These are phyloP conservation scores for Trematocara nigrifrons DNA, from an alignment of 2,113 vertebrate species.

Conservation along the genomic window DNA sequence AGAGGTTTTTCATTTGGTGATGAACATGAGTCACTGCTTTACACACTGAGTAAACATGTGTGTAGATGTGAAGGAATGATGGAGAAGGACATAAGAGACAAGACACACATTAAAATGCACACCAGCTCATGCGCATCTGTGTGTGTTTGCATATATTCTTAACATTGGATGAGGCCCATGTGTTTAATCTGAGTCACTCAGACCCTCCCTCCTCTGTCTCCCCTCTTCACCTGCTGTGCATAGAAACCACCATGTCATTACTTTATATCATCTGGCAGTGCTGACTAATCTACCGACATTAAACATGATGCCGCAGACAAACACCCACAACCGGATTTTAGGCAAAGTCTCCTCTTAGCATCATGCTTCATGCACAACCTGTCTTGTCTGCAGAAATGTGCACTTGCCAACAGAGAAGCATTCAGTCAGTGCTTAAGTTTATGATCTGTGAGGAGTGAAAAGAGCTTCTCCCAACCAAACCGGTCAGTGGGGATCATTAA, in stretches of 20 bases:
- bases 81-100: not conserved
- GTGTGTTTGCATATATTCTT: not conserved
- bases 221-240: not conserved
- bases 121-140: not conserved
- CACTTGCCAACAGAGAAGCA: not conserved
- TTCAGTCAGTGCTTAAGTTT: not conserved
- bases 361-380: not conserved
- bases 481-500: not conserved
- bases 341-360: not conserved
- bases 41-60: not conserved
- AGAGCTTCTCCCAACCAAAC: not conserved
- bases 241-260: not conserved
- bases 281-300: not conserved
- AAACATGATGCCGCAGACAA: not conserved
- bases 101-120: not conserved
- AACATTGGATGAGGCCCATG: slow-evolving; percentile 24
- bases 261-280: not conserved
- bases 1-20: not conserved
- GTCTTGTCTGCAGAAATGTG: not conserved
- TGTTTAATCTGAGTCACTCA: slow-evolving; percentile 45
- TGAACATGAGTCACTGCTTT: not conserved
- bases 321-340: not conserved
- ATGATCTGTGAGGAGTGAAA: not conserved
- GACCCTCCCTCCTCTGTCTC: not conserved
- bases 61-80: not conserved